These are phyloP conservation scores for Cyclura pinguis DNA, from an alignment of 2,797 vertebrate genomes.

Conservation along the genomic window DNA sequence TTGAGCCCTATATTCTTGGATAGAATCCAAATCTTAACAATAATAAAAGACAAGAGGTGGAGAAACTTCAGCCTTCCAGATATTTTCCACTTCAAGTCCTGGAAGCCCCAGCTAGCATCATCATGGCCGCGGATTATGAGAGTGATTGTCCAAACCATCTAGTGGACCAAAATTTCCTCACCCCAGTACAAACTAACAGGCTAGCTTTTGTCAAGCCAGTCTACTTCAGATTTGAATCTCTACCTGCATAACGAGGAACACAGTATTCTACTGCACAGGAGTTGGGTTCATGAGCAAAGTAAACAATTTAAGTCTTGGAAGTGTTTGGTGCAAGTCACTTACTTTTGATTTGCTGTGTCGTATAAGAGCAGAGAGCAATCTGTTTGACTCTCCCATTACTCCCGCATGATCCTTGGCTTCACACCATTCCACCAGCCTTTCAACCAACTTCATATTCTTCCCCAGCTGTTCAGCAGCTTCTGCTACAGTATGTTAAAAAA, in stretches of 20 bases:
- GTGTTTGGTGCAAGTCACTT: conserved; percentile 57
- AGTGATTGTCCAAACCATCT: not conserved
- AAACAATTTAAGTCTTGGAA: not conserved
- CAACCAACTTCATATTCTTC: conserved; percentile 91
- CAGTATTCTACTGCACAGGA: not conserved
- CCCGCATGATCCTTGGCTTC: conserved; percentile 99
- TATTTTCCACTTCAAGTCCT: not conserved
- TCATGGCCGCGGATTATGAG: not conserved
- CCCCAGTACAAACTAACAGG: not conserved
- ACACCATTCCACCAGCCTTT: conserved; percentile 97
- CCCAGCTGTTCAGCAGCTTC: conserved; percentile 97
- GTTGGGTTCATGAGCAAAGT: not conserved
- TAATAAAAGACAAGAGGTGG: too few species aligned
- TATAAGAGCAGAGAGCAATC: conserved; percentile 96
- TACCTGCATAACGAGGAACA: not conserved
- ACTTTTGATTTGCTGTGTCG: conserved; percentile 99
- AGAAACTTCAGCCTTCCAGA: not conserved
- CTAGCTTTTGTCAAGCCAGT: not conserved
- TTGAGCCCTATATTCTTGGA: too few species aligned
- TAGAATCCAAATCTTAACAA: too few species aligned
- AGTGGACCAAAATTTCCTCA: not conserved
- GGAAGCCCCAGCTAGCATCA: not conserved
- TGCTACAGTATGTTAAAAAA: conserved; percentile 76
- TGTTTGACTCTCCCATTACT: conserved; percentile 99
- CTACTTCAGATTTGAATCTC: not conserved